A percentile compares a stretch with the other conserved stretches of the same genome.
Evolutionary conservation across 2,797 vertebrate species (phyloP).

Genomic region (Tokudaia tokunoshimensis): DNA sequence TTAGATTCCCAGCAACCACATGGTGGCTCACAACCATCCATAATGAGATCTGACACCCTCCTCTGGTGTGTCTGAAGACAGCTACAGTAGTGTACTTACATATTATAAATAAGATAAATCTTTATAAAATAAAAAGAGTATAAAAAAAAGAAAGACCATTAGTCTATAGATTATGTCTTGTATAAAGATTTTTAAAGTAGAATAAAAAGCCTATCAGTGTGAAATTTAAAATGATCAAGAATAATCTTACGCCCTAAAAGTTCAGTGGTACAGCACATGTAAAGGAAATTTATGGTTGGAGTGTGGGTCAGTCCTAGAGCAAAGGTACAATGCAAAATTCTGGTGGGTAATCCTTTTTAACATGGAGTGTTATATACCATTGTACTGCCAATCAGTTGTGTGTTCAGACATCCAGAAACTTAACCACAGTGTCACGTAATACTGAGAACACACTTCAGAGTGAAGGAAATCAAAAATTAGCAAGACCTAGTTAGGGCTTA

Average conservation of each 20-base stretch:
- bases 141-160: neutral
- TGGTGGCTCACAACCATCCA: no score
- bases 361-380: neutral
- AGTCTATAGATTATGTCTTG: neutral
- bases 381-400: neutral
- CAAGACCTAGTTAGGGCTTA: neutral
- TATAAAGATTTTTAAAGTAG: neutral
- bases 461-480: neutral
- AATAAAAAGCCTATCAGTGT: neutral
- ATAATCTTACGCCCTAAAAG: conserved; percentile 21
- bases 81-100: no score
- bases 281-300: neutral
- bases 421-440: neutral
- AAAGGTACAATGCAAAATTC: neutral
- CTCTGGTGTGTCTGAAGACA: no score
- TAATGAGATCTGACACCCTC: no score
- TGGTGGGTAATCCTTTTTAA: neutral
- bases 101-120: no score
- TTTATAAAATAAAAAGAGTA: no score
- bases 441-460: neutral
- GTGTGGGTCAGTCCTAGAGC: neutral
- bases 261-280: neutral
- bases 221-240: neutral
- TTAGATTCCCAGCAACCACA: no score
- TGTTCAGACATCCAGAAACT: neutral